Evolutionary conservation across 2,113 vertebrate species (phyloP).

Genomic region (Pseudonaja textilis): DNA sequence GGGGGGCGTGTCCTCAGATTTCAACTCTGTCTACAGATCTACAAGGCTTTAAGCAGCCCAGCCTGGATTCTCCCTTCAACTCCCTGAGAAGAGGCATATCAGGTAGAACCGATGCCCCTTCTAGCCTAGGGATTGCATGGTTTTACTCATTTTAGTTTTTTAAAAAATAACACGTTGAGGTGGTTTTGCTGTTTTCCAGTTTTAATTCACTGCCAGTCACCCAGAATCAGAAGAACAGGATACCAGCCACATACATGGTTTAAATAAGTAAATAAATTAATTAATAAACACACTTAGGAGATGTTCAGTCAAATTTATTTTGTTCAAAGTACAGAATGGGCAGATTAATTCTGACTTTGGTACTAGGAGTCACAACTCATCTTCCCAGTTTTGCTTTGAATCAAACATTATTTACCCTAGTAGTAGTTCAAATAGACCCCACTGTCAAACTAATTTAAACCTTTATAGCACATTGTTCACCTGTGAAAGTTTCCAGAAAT

Average conservation of each 20-base stretch:
- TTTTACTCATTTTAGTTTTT: neutral
- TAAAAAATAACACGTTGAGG: neutral
- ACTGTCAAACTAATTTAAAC: neutral
- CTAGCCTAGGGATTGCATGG: no score
- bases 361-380: neutral
- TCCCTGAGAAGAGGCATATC: no score
- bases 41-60: no score
- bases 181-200: neutral
- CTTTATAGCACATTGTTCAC: neutral
- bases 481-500: neutral
- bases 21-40: no score
- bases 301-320: neutral
- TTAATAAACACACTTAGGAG: neutral
- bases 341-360: neutral
- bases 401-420: neutral
- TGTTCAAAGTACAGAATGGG: neutral
- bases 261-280: neutral
- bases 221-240: neutral
- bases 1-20: no score
- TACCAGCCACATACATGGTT: neutral
- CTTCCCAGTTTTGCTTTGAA: neutral
- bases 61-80: no score
- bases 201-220: neutral
- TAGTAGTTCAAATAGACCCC: neutral
- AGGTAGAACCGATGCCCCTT: no score